Base-by-base conservation (phyloP, 2,797 vertebrate species). In the Pangasius djambal region DNA sequence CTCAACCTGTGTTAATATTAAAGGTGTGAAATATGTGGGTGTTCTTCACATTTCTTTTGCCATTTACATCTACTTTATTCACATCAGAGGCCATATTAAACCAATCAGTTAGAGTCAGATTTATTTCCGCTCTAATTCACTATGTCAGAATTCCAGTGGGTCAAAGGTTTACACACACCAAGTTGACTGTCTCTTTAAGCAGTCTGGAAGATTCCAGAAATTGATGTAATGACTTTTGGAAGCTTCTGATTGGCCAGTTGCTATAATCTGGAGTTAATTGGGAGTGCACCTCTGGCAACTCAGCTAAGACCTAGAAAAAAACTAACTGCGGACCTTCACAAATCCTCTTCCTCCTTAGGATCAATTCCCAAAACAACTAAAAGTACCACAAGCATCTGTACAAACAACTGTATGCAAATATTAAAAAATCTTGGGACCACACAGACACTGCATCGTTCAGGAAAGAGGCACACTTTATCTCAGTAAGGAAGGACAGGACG, bases 241-340 rank as follows among this genome's bases (percentile, higher is more conserved):
- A 83, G 61, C 40, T 67, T 50, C 61, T 83, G 37, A 83, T 83
- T 44, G 57, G 59, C 34, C 57, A 7, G 81, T 16, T 63, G 79
- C 22, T 1, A 37, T 82, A 61, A 82, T 82, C 40, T 25, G 8
- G 0, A 81, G 52, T 20, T 40, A 10, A 79, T 65, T 83, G 9
- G 20, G 12, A 28, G 22, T 61, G 40, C 25, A 83, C 1, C 8
- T 83, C 7, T 59, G 4, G 31, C 9, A 59, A 82, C 31, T 59
- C 31, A 59, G 18, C 78, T 61, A 40, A 82, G 55, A 13, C 50
- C 7, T 55, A 18, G 75, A 59, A 75, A 75, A 75, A 34, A 55
- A 22, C n/a, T 28, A 34, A 77, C 2, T 48, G 4, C 13, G 10
- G 77, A 57, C 20, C 78, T 57, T 31, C 0, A 37, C 34, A 61